Evolutionary conservation across 2,888 invertebrate species (phyloP).

Genomic region (Seladonia tumulorum): DNA sequence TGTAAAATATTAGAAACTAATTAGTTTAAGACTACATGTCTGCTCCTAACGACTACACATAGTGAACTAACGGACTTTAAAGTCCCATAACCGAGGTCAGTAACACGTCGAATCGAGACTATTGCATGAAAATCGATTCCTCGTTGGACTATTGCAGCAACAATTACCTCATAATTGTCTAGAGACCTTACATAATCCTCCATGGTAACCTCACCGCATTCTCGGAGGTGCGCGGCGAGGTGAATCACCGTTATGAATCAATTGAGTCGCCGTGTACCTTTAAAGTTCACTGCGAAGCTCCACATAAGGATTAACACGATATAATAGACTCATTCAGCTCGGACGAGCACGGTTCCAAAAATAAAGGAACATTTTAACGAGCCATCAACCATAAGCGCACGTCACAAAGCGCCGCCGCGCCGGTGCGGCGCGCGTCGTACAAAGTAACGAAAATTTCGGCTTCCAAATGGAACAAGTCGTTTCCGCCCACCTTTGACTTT

Average conservation of each 20-base stretch:
- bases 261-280: not conserved
- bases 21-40: too few species aligned
- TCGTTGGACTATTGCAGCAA: too few species aligned
- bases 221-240: not conserved
- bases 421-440: not conserved
- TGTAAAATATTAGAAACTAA: too few species aligned
- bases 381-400: not conserved
- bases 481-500: slow-evolving; percentile 54
- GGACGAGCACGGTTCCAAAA: not conserved
- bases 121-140: too few species aligned
- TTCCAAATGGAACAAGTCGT: slow-evolving; percentile 1
- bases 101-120: not conserved
- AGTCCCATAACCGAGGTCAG: not conserved
- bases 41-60: too few species aligned
- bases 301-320: not conserved
- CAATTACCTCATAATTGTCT: not conserved
- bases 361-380: not conserved
- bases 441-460: slow-evolving; percentile 29
- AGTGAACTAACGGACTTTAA: too few species aligned
- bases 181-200: not conserved
- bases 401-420: not conserved
- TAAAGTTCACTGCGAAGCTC: not conserved
- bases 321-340: not conserved
- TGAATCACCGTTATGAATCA: not conserved
- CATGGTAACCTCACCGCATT: not conserved